These are phyloP conservation scores for Notechis scutatus DNA, from an alignment of 2,113 vertebrate genomes.

Conservation along the genomic window DNA sequence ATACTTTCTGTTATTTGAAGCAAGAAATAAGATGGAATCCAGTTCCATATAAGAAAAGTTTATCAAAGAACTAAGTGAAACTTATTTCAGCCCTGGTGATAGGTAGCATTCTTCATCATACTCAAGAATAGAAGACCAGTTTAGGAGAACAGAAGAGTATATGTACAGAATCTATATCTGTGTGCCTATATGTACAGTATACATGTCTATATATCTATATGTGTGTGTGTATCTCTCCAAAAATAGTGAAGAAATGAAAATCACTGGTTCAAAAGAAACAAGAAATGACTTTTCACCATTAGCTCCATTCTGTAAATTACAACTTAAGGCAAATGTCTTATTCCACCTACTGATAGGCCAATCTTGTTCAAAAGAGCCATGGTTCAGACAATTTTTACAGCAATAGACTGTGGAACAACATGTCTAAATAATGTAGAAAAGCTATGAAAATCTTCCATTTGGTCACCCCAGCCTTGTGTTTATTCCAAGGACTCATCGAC, in stretches of 20 bases:
- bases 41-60: not conserved
- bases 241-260: not conserved
- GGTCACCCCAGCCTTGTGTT: not conserved
- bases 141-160: not conserved
- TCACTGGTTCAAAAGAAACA: not conserved
- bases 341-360: not conserved
- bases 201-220: not conserved
- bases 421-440: not conserved
- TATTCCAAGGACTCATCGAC: not conserved
- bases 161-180: not conserved
- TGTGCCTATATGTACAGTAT: not conserved
- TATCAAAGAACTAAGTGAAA: not conserved
- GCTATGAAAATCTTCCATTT: not conserved
- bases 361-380: not conserved
- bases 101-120: not conserved
- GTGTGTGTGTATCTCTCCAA: not conserved
- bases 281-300: not conserved
- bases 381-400: not conserved
- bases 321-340: not conserved
- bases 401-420: not conserved
- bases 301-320: not conserved
- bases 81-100: not conserved
- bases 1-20: not conserved
- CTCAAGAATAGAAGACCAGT: not conserved
- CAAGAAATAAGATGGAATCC: not conserved